Conservation (phyloP, 1,140 invertebrate species). For the Harlomillsia oculata region DNA sequence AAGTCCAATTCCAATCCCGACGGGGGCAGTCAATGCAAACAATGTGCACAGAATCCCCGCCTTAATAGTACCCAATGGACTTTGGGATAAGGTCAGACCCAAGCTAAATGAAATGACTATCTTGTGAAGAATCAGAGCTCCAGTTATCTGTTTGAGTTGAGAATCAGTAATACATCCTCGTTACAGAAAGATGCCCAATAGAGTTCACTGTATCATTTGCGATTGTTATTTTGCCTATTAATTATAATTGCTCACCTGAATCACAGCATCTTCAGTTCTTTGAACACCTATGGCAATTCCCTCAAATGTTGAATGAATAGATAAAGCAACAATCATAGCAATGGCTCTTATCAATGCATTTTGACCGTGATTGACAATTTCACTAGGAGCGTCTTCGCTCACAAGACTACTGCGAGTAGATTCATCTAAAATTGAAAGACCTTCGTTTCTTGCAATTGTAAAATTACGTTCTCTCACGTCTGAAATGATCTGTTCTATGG, state of each 20-base stretch:
- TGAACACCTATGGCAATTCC: conserved; percentile 52
- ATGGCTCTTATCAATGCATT: conserved; percentile 26
- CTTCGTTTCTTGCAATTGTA: neutral
- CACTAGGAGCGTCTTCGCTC: conserved; percentile 11
- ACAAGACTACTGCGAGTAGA: neutral
- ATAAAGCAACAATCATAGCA: conserved; percentile 42
- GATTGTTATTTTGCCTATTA: neutral
- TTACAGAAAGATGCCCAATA: neutral
- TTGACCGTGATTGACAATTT: conserved; percentile 26
- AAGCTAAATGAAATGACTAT: conserved; percentile 52
- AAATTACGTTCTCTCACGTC: conserved; percentile 39
- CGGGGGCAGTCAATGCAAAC: conserved; percentile 59
- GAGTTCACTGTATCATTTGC: neutral
- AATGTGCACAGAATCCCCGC: conserved; percentile 51
- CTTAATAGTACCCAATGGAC: conserved; percentile 48
- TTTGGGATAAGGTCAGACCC: conserved; percentile 54
- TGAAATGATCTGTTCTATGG: conserved; percentile 49
- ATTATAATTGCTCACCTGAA: conserved; percentile 41
- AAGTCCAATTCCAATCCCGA: conserved; percentile 55
- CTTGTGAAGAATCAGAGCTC: conserved; percentile 53
- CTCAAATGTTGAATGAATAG: conserved; percentile 50
- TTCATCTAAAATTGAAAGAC: conserved; percentile 7
- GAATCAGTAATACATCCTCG: neutral
- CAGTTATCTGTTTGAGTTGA: conserved; percentile 42
- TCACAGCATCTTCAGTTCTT: conserved; percentile 38